A percentile compares a stretch with the other conserved stretches of the same genome.
These are phyloP conservation scores for Aldrovandia affinis DNA, from an alignment of 2,797 vertebrate genomes.

Conservation along the genomic window DNA sequence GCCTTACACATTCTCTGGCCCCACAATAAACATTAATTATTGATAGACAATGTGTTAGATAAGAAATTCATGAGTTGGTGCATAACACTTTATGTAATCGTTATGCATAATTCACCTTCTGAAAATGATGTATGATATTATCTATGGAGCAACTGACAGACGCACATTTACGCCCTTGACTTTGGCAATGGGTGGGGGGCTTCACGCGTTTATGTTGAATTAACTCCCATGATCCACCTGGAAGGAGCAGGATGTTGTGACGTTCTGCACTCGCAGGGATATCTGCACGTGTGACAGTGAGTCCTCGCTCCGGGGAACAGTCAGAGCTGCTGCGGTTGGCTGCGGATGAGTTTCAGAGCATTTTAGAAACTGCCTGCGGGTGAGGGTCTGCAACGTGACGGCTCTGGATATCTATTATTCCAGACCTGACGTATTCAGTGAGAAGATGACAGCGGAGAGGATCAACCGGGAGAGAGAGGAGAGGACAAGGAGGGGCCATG, in stretches of 20 bases:
- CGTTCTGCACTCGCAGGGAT: background rate
- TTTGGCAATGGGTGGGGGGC: background rate
- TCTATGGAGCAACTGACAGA: conserved; percentile 33
- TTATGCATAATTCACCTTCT: conserved; percentile 54
- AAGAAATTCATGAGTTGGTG: conserved; percentile 55
- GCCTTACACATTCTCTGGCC: conserved; percentile 39
- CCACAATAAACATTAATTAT: conserved; percentile 56
- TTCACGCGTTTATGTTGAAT: background rate
- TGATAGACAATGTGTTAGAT: conserved; percentile 53
- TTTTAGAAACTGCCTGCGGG: background rate
- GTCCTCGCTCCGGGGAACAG: background rate
- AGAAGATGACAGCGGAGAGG: background rate
- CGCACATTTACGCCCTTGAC: background rate
- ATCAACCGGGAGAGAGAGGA: background rate
- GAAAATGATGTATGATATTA: conserved; percentile 54
- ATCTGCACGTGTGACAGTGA: background rate
- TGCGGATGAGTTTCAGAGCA: background rate
- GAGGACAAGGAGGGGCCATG: background rate
- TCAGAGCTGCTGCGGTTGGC: background rate
- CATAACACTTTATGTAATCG: conserved; percentile 55
- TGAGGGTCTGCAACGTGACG: background rate
- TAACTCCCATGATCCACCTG: conserved; percentile 7
- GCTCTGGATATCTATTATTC: background rate
- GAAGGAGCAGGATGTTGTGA: background rate
- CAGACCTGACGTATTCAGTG: background rate